phyloP scores from a whole-genome alignment of 1,140 invertebrate genomes.

The Oryzaephilus surinamensis region DNA sequence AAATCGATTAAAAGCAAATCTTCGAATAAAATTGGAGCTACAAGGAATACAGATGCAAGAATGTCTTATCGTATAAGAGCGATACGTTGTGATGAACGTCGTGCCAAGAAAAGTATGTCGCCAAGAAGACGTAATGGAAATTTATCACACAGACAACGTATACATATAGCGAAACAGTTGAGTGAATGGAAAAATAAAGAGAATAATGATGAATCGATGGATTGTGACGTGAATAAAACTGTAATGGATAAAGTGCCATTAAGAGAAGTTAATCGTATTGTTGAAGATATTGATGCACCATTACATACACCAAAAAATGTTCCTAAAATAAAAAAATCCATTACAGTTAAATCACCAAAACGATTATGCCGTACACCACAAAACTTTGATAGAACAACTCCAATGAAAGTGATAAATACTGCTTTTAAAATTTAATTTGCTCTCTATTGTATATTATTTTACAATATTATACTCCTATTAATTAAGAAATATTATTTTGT shows the following conservation, averaged over 20 bases:
- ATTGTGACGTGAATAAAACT: slow-evolving; percentile 2
- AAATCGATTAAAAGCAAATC: slow-evolving; percentile 7
- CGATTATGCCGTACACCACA: slow-evolving; percentile 17
- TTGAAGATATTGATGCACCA: slow-evolving; percentile 8
- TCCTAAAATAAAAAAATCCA: slow-evolving; percentile 22
- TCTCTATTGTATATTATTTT: too few species aligned
- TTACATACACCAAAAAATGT: slow-evolving; percentile 9
- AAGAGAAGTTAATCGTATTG: too few species aligned
- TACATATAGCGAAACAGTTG: slow-evolving; percentile 14
- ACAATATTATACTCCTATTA: too few species aligned
- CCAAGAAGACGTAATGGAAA: slow-evolving; percentile 19
- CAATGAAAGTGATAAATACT: too few species aligned
- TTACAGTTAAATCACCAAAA: slow-evolving; percentile 21
- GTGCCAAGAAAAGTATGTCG: slow-evolving; percentile 20
- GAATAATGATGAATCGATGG: slow-evolving; percentile 6
- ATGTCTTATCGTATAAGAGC: slow-evolving; percentile 18
- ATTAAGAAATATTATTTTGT: too few species aligned
- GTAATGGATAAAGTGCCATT: slow-evolving; percentile 6
- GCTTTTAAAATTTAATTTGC: too few species aligned
- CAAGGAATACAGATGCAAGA: slow-evolving; percentile 4
- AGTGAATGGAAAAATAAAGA: slow-evolving; percentile 13
- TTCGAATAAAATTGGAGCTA: slow-evolving; percentile 12
- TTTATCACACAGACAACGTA: slow-evolving; percentile 17
- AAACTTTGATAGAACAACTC: too few species aligned
- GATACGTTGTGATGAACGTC: slow-evolving; percentile 19